Conservation (phyloP, 2,797 vertebrate species). For the Brachymystax lenok region DNA sequence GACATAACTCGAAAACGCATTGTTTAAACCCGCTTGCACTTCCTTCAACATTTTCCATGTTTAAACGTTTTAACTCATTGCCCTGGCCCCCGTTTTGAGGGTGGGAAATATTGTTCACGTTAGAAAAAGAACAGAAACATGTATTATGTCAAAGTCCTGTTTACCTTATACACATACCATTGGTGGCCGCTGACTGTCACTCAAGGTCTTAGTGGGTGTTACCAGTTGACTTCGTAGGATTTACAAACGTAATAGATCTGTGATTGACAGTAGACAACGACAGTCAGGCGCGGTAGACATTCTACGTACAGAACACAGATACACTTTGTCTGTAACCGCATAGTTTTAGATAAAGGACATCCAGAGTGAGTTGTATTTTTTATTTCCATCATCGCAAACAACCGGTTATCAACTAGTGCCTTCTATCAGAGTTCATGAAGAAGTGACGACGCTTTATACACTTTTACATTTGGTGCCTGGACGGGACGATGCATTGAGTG, state of each 20-base stretch:
- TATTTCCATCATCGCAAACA: background rate
- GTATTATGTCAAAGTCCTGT: slow-evolving; percentile 15
- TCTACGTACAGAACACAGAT: slow-evolving; percentile 11
- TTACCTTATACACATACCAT: slow-evolving; percentile 46
- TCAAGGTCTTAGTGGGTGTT: slow-evolving; percentile 43
- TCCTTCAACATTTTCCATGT: background rate
- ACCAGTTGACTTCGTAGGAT: slow-evolving; percentile 56
- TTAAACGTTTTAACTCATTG: slow-evolving; percentile 5
- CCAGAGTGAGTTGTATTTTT: background rate
- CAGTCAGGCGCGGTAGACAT: slow-evolving; percentile 45
- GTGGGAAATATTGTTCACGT: background rate
- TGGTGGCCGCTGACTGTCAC: slow-evolving; percentile 49
- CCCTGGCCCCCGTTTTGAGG: background rate
- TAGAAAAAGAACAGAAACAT: background rate
- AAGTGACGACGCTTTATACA: slow-evolving; percentile 50
- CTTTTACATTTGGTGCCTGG: slow-evolving; percentile 17
- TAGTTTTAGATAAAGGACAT: background rate
- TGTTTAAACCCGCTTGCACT: background rate
- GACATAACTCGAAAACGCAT: background rate
- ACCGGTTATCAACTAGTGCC: background rate
- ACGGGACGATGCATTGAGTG: slow-evolving; percentile 10
- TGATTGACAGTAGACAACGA: slow-evolving; percentile 66
- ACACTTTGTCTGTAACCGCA: background rate
- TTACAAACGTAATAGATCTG: slow-evolving; percentile 45
- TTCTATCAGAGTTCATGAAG: too few species aligned